Conservation (phyloP, 2,888 invertebrate species). For the Polylopha cassiicola region DNA sequence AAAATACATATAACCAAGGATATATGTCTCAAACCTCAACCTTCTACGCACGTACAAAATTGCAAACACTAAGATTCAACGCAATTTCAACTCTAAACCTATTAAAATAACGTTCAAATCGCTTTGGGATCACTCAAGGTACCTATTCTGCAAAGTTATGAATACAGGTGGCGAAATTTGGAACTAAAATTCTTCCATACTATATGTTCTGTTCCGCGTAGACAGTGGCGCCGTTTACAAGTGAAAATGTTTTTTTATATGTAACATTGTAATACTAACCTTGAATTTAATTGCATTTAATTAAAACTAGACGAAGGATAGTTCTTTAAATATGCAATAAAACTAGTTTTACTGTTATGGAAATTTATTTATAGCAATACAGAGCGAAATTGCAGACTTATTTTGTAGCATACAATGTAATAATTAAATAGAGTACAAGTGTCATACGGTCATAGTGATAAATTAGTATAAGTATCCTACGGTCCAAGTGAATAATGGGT, state of each 20-base stretch:
- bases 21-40: slow-evolving; percentile 10
- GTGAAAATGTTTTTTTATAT: neutral
- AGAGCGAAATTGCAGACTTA: too few relatives aligned
- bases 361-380: too few relatives aligned
- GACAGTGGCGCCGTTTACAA: slow-evolving; percentile 3
- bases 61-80: neutral
- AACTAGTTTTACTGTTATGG: too few relatives aligned
- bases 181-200: neutral
- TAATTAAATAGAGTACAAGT: too few relatives aligned
- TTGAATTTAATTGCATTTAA: slow-evolving; percentile 10
- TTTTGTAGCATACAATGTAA: too few relatives aligned
- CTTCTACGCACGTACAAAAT: slow-evolving; percentile 12
- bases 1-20: slow-evolving; percentile 9
- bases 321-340: too few relatives aligned
- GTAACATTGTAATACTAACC: slow-evolving; percentile 3
- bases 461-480: too few relatives aligned
- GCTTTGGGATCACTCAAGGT: slow-evolving; percentile 1
- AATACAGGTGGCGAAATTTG: neutral
- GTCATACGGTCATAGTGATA: too few relatives aligned
- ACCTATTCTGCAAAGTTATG: slow-evolving; percentile 5
- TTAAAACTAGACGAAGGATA: slow-evolving; percentile 8
- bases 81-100: neutral
- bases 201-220: neutral
- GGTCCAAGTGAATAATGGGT: too few relatives aligned
- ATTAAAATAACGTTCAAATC: neutral